These are phyloP conservation scores for Stegophylla sp. DNA, from an alignment of 2,888 invertebrate species.

Conservation along the genomic window DNA sequence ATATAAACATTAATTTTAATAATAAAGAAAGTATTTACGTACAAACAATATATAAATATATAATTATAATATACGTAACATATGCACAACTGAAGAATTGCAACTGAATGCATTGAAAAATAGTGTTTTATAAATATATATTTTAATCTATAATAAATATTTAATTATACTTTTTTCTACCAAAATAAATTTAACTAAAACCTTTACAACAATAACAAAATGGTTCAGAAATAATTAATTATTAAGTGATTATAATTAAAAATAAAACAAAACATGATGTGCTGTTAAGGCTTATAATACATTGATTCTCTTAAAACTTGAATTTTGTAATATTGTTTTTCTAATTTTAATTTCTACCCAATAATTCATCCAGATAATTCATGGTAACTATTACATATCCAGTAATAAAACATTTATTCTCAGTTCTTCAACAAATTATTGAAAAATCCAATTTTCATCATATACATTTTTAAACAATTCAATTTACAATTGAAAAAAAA, in stretches of 20 bases:
- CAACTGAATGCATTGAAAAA: constrained; percentile 40
- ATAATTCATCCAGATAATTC: neutral
- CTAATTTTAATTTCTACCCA: neutral
- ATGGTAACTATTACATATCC: neutral
- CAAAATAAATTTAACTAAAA: constrained; percentile 51
- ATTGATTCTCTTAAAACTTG: neutral
- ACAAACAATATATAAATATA: constrained; percentile 33
- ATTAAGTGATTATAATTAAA: neutral
- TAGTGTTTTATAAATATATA: constrained; percentile 44
- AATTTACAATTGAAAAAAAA: neutral
- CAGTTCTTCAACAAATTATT: too few species aligned
- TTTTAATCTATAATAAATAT: constrained; percentile 37
- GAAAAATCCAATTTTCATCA: neutral
- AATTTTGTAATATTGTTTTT: constrained; percentile 22
- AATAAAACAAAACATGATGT: constrained; percentile 21
- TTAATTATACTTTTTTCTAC: constrained; percentile 41
- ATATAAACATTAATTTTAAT: constrained; percentile 21
- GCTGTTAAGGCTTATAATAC: constrained; percentile 9
- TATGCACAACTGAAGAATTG: constrained; percentile 30
- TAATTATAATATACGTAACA: constrained; percentile 23
- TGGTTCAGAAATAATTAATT: constrained; percentile 4
- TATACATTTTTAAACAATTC: neutral
- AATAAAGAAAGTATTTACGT: constrained; percentile 23
- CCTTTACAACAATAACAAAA: constrained; percentile 54
- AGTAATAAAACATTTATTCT: neutral